Evolutionary conservation across 2,797 vertebrate species (phyloP), one percentile per base, ranked within the genome.

Genomic region (Sebastes hubbsi): DNA sequence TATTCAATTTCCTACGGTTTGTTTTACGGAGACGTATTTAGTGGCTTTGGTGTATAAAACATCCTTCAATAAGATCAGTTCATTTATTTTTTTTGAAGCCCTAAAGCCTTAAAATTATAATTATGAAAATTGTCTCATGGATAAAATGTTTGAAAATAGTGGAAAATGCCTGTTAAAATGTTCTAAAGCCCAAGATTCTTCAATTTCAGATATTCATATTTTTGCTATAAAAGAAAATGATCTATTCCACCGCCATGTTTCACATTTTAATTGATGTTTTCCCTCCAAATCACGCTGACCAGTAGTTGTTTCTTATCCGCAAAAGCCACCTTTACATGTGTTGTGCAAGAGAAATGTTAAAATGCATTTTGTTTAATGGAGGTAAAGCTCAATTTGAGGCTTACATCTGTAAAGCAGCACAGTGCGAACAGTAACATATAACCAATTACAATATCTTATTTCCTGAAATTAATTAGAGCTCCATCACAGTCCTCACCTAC

Each of bases 401-500:
- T 25, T 22, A 63, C 61, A 77, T 79, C 62, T 76, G 30, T 70
- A 46, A 67, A 67, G 75, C 52, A 25, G 72, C 61, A 30, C 62
- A 55, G 67, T 27, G 24, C 3, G 58, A 58, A 77, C 42, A 81
- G 77, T 54, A 82, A 81, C 72, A 79, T 67, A 73, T 77, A 80
- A 87, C 75, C 83, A 87, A 87, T 84, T 85, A 83, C 4, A 86
- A 83, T 76, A 81, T 89, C 77, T 87, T 88, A 83, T 84, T 92
- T 84, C 58, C 73, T 81, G 32, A 83, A 82, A 91, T 85, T 83
- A 82, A 90, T 88, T 78, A 87, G 75, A 70, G 77, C 86, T 75
- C 64, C 81, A 77, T 84, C 83, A 72, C 83, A 78, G 38, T 61
- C 77, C 63, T 88, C 80, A 83, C 75, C 78, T 85, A 82, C 78